These are phyloP conservation scores for Drosophila meridiana DNA, from an alignment of 2,888 invertebrate genomes.

Conservation along the genomic window DNA sequence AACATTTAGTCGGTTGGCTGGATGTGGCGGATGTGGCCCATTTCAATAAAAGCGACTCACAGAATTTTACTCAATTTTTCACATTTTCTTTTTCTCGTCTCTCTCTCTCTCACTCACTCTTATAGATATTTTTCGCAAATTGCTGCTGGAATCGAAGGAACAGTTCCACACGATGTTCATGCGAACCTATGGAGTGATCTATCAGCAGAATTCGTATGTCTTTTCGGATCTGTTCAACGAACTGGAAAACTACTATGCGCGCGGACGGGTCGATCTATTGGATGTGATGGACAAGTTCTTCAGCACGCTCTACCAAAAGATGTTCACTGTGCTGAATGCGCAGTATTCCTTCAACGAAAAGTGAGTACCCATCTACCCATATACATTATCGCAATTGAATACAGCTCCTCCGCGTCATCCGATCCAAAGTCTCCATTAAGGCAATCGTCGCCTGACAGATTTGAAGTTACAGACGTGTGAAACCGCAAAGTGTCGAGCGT, in stretches of 20 bases:
- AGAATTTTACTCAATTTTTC: conserved; percentile 35
- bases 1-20: conserved; percentile 44
- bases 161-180: conserved; percentile 98
- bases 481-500: conserved; percentile 72
- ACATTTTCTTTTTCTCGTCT: background rate
- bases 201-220: conserved; percentile 96
- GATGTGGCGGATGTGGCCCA: conserved; percentile 57
- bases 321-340: conserved; percentile 97
- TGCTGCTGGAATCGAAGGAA: conserved; percentile 92
- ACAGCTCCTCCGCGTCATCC: conserved; percentile 15
- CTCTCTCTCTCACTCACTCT: conserved; percentile 84
- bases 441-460: conserved; percentile 44
- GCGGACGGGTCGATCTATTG: conserved; percentile 93
- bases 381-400: conserved; percentile 50
- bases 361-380: conserved; percentile 86
- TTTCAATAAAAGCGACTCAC: conserved; percentile 22
- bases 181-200: conserved; percentile 96
- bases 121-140: conserved; percentile 94
- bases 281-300: conserved; percentile 97
- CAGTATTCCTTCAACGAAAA: conserved; percentile 95
- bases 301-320: conserved; percentile 95
- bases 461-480: conserved; percentile 71
- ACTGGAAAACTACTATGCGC: conserved; percentile 94
- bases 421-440: conserved; percentile 10
- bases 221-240: conserved; percentile 96